Base-by-base conservation (phyloP, 2,113 vertebrate species). In the Vimba vimba region DNA sequence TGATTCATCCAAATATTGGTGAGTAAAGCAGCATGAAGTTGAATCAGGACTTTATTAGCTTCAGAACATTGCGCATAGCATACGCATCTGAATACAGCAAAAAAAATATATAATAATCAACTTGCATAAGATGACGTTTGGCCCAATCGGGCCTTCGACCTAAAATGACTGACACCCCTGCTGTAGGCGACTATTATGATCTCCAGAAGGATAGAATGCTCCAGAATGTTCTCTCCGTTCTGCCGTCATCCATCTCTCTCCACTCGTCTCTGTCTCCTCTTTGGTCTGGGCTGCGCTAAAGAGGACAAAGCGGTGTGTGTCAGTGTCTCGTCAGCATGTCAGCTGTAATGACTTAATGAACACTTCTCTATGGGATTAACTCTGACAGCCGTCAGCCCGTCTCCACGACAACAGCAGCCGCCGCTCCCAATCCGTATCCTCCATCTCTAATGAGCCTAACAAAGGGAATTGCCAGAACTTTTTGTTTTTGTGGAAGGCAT, bases 331-430 rank as follows among this genome's bases (percentile, higher is more conserved):
- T 93, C 88, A 92, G 92, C 60, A 90, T 92, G 93, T 94, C 94
- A 94, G 92, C 89, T 76, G 92, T 95, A 95, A 96, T 95, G 94
- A 96, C 95, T 96, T 96, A 95, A 95, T 96, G 95, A 96, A 94
- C 92, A 94, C 94, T 95, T 94, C 94, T 95, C 89, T 25, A 73
- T 89, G 91, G 93, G 94, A 95, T 95, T 95, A 94, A 93, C 93
- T 91, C 90, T 94, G 95, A 95, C 94, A 95, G 93, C 92, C 94
- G 90, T 95, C 93, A 94, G 91, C 9, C 84, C 87, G 39, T 92
- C 91, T 89, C 93, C 91, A 93, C 55, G 90, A 88, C 93, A 91
- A 91, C 91, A 89, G 89, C 90, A 76, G 79, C 85, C 39, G n/a
- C 80, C 81, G 76, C 87, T 87, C 76, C 91, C 85, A 68, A 92